A percentile compares a stretch with the other conserved stretches of the same genome.
Evolutionary conservation across 2,797 vertebrate species (phyloP).

Genomic region (Muscicapa comitata): DNA sequence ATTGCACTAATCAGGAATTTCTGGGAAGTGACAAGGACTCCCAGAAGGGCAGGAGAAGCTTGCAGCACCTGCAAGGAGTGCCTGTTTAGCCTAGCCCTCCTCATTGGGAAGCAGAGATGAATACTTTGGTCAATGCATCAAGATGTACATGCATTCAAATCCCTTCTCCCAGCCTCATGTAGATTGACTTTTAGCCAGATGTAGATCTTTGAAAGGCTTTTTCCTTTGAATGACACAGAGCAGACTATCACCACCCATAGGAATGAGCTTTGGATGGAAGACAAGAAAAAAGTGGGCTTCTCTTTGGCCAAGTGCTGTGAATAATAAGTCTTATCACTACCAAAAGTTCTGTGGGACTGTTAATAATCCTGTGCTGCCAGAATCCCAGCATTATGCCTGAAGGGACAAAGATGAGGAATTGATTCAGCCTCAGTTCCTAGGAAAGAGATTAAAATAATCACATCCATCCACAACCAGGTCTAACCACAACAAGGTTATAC

Average conservation of each 20-base stretch:
- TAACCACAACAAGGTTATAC: slow-evolving; percentile 8
- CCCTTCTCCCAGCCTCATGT: accelerated
- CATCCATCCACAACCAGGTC: neutral
- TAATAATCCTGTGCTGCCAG: neutral
- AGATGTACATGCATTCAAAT: neutral
- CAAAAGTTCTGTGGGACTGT: neutral
- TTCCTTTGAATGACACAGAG: neutral
- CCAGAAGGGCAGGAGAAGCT: neutral
- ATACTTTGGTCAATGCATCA: neutral
- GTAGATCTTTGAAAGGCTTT: neutral
- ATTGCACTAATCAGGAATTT: neutral
- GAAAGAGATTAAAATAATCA: slow-evolving; percentile 27
- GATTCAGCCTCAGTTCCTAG: neutral
- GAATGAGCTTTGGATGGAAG: neutral
- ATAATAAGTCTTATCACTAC: neutral
- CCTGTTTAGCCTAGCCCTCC: neutral
- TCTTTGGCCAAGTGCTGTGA: neutral
- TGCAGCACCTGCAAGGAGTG: neutral
- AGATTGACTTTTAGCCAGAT: neutral
- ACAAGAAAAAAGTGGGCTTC: neutral
- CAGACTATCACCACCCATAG: neutral
- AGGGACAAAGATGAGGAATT: neutral
- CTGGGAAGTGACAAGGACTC: neutral
- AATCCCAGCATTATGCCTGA: neutral
- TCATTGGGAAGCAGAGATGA: neutral